A percentile compares a stretch with the other conserved stretches of the same genome.
phyloP scores from a whole-genome alignment of 2,113 vertebrate species.

The Stegastes partitus region DNA sequence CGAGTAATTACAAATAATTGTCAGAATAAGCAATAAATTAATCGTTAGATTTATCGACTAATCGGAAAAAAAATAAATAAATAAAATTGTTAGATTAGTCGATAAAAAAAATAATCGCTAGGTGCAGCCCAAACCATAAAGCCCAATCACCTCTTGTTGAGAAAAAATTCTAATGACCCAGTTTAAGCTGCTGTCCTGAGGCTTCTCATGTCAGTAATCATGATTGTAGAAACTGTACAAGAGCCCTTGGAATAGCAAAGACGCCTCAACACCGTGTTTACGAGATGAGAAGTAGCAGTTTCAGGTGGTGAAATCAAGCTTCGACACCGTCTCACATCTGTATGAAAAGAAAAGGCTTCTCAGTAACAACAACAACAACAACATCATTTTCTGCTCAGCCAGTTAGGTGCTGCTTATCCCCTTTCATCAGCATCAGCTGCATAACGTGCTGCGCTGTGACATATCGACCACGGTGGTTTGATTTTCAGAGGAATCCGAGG shows the following conservation, averaged over 20 bases:
- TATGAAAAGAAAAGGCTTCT: background rate
- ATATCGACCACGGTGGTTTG: background rate
- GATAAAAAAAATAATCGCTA: no score
- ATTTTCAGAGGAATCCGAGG: background rate
- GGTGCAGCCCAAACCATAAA: no score
- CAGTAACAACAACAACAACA: background rate
- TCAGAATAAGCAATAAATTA: no score
- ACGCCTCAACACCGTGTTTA: background rate
- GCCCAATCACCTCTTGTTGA: no score
- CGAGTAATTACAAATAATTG: no score
- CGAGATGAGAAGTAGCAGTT: background rate
- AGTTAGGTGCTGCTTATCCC: background rate
- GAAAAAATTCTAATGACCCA: no score
- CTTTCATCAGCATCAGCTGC: slow-evolving; percentile 7
- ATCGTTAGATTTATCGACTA: no score
- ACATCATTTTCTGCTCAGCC: background rate
- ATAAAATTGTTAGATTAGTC: no score
- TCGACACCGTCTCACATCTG: background rate
- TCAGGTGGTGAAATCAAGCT: background rate
- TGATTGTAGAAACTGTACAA: background rate
- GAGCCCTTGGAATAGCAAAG: background rate
- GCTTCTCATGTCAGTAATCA: background rate
- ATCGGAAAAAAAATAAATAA: no score
- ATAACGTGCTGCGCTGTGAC: background rate
- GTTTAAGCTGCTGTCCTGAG: no score